Conservation (phyloP, 2,888 invertebrate species). For the Spodoptera exigua region DNA sequence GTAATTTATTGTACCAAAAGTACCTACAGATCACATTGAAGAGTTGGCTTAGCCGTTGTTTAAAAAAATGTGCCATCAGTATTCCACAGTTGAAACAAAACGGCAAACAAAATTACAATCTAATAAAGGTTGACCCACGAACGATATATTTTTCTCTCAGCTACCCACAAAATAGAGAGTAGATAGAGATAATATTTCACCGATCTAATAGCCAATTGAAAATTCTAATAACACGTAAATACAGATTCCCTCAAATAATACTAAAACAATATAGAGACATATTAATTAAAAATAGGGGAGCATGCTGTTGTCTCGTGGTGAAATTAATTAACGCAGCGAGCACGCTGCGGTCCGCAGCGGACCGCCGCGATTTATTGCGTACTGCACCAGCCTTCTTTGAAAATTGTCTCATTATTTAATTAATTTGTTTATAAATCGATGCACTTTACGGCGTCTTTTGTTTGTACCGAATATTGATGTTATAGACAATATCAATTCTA, state of each 20-base stretch:
- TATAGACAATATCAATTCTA: background rate
- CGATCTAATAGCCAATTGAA: background rate
- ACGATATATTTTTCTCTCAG: too few species aligned
- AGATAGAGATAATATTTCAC: background rate
- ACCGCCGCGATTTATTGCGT: slow-evolving; percentile 50
- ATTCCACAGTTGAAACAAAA: too few species aligned
- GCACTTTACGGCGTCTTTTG: background rate
- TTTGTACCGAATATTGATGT: background rate
- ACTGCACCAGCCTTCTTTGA: slow-evolving; percentile 35
- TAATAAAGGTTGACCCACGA: too few species aligned
- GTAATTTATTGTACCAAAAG: too few species aligned
- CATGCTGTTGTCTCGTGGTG: slow-evolving; percentile 65
- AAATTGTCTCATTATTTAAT: slow-evolving; percentile 33
- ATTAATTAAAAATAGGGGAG: slow-evolving; percentile 69
- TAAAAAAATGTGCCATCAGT: too few species aligned
- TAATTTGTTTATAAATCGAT: slow-evolving; percentile 25
- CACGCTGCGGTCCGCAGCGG: slow-evolving; percentile 51
- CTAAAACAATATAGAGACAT: slow-evolving; percentile 53
- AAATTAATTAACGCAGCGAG: slow-evolving; percentile 71
- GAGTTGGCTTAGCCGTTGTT: too few species aligned
- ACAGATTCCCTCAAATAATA: slow-evolving; percentile 36
- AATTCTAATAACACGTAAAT: slow-evolving; percentile 11
- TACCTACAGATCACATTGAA: too few species aligned
- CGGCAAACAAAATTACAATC: too few species aligned
- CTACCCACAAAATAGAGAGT: background rate